These are phyloP conservation scores for Pinctada fucata DNA, from an alignment of 2,888 invertebrate species.

Conservation along the genomic window DNA sequence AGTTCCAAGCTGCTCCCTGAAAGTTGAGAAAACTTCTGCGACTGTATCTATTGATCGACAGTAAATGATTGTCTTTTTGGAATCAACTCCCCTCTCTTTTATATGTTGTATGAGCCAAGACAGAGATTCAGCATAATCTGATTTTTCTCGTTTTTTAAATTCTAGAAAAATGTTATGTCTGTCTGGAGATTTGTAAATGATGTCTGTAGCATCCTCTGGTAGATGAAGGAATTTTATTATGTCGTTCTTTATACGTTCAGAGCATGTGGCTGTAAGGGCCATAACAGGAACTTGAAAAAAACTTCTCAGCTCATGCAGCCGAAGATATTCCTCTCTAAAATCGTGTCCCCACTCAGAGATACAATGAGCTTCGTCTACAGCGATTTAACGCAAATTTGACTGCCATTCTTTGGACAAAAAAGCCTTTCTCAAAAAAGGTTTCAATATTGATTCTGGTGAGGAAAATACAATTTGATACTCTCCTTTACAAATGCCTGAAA, in stretches of 20 bases:
- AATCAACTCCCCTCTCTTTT: slow-evolving; percentile 18
- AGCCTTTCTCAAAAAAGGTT: slow-evolving; percentile 38
- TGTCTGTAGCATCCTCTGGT: slow-evolving; percentile 21
- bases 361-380: slow-evolving; percentile 49
- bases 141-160: slow-evolving; percentile 19
- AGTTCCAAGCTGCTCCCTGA: slow-evolving; percentile 36
- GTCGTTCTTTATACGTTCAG: slow-evolving; percentile 34
- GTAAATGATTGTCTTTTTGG: slow-evolving; percentile 43
- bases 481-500: background rate
- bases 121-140: slow-evolving; percentile 13
- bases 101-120: slow-evolving; percentile 37
- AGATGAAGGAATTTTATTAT: slow-evolving; percentile 36
- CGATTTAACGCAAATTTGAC: slow-evolving; percentile 23
- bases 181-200: slow-evolving; percentile 27
- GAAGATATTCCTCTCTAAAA: slow-evolving; percentile 41
- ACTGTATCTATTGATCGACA: slow-evolving; percentile 46
- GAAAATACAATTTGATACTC: slow-evolving; percentile 31
- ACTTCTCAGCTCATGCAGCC: slow-evolving; percentile 34
- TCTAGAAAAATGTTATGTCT: slow-evolving; percentile 40
- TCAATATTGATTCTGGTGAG: slow-evolving; percentile 43
- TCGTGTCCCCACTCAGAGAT: slow-evolving; percentile 49
- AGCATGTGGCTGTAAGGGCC: slow-evolving; percentile 41
- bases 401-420: slow-evolving; percentile 41
- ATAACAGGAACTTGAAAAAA: slow-evolving; percentile 35
- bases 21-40: slow-evolving; percentile 37